Evolutionary conservation across 2,113 vertebrate species (phyloP).

Genomic region (Muntiacus reevesi): DNA sequence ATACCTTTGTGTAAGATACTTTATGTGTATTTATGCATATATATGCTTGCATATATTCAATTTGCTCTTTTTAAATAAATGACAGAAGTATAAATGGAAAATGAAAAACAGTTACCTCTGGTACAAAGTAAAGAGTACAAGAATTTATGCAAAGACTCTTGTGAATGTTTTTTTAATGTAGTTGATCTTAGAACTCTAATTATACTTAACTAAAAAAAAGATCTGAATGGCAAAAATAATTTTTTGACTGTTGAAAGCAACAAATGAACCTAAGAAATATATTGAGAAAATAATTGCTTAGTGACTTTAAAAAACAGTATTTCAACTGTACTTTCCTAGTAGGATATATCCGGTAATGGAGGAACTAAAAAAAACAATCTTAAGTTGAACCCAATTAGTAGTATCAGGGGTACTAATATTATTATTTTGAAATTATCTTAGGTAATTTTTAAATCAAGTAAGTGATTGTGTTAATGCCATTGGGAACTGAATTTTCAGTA

Average conservation of each 20-base stretch:
- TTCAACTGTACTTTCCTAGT: not conserved
- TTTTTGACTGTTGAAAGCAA: not conserved
- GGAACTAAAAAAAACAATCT: not conserved
- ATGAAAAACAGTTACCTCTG: not conserved
- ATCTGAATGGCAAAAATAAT: not conserved
- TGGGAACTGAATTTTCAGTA: not conserved
- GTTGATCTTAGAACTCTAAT: not conserved
- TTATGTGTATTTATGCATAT: not conserved
- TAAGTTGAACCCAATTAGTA: not conserved
- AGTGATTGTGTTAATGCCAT: not conserved
- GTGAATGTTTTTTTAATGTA: not conserved
- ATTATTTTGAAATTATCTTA: not conserved
- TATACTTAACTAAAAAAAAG: not conserved
- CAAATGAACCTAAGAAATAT: not conserved
- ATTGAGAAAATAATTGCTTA: not conserved
- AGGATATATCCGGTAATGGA: not conserved
- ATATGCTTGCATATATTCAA: not conserved
- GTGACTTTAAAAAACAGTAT: not conserved
- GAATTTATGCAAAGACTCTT: not conserved
- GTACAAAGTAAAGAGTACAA: not conserved
- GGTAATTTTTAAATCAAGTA: not conserved
- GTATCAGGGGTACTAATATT: not conserved
- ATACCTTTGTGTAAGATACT: not conserved
- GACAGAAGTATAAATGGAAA: not conserved
- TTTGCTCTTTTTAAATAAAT: not conserved